phyloP scores from a whole-genome alignment of 2,113 vertebrate genomes.

The Hemicordylus capensis region DNA sequence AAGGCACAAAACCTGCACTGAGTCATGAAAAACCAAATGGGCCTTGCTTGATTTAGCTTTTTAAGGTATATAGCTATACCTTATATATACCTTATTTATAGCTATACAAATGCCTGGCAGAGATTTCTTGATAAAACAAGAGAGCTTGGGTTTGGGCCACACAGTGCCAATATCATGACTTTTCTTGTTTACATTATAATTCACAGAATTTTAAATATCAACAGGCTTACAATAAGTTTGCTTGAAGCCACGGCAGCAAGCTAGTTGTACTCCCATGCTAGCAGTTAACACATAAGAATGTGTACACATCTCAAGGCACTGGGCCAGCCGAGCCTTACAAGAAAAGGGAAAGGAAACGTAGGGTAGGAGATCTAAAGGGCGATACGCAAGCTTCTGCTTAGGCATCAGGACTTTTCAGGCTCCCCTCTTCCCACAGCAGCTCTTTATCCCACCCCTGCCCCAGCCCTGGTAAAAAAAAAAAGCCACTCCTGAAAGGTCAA shows the following conservation, averaged over 20 bases:
- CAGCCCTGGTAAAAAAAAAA: neutral
- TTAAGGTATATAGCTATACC: slow-evolving; percentile 15
- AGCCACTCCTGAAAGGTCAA: neutral
- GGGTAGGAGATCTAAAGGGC: neutral
- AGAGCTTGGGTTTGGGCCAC: slow-evolving; percentile 43
- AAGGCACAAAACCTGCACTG: slow-evolving; percentile 67
- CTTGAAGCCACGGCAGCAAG: slow-evolving; percentile 25
- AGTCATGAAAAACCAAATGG: slow-evolving; percentile 37
- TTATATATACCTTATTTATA: neutral
- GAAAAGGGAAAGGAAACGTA: neutral
- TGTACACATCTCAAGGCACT: slow-evolving; percentile 31
- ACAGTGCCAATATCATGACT: slow-evolving; percentile 16
- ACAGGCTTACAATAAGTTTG: slow-evolving; percentile 20
- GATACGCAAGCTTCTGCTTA: neutral
- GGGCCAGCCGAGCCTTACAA: slow-evolving; percentile 23
- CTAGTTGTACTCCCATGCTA: slow-evolving; percentile 1
- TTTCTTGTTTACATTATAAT: slow-evolving; percentile 44
- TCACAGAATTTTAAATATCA: slow-evolving; percentile 40
- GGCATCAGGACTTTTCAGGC: neutral
- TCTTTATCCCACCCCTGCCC: neutral
- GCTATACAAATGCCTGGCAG: slow-evolving; percentile 20
- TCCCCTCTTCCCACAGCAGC: neutral
- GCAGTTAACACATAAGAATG: slow-evolving; percentile 34
- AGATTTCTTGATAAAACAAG: slow-evolving; percentile 42
- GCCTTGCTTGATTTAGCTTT: slow-evolving; percentile 26